phyloP scores from a whole-genome alignment of 2,797 vertebrate genomes.

The Benthosema pterotum region DNA sequence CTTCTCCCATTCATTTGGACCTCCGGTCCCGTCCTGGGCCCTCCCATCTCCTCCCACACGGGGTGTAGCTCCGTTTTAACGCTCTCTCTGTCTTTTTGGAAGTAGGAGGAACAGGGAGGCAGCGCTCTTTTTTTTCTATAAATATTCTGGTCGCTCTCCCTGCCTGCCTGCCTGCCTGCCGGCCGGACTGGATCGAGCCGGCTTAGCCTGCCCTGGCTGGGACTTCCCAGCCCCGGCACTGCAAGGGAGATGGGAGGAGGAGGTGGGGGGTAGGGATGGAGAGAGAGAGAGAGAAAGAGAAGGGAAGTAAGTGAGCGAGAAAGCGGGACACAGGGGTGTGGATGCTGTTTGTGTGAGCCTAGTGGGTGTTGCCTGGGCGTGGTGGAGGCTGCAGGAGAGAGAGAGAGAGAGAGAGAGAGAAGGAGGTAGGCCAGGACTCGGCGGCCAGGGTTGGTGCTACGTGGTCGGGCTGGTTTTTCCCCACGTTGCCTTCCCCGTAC shows the following conservation, averaged over 20 bases:
- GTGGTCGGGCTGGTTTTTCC: conserved; percentile 79
- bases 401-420: conserved; percentile 44
- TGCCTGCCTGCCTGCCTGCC: conserved; percentile 8
- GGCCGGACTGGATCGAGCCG: conserved; percentile 65
- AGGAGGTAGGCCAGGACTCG: conserved; percentile 58
- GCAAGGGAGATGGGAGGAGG: conserved; percentile 31
- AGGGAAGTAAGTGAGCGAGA: conserved; percentile 31
- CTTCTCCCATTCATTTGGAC: conserved; percentile 31
- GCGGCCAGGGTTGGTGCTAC: conserved; percentile 75
- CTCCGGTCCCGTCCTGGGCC: conserved; percentile 32
- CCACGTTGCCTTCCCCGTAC: conserved; percentile 75
- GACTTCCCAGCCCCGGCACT: conserved; percentile 65
- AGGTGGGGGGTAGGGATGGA: conserved; percentile 44
- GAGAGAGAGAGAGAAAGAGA: conserved; percentile 14
- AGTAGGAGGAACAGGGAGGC: conserved; percentile 61
- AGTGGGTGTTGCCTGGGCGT: conserved; percentile 73
- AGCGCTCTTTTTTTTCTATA: conserved; percentile 68
- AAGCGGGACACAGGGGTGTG: conserved; percentile 47
- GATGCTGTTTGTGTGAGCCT: conserved; percentile 57
- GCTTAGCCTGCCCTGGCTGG: conserved; percentile 61
- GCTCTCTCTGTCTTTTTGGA: conserved; percentile 17
- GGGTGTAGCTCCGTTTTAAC: conserved; percentile 47
- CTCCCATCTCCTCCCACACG: conserved; percentile 56
- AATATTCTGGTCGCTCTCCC: conserved; percentile 69
- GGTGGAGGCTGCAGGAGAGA: conserved; percentile 60